These are phyloP conservation scores for Drosophila mojavensis DNA, from an alignment of 1,140 invertebrate species.

Conservation along the genomic window DNA sequence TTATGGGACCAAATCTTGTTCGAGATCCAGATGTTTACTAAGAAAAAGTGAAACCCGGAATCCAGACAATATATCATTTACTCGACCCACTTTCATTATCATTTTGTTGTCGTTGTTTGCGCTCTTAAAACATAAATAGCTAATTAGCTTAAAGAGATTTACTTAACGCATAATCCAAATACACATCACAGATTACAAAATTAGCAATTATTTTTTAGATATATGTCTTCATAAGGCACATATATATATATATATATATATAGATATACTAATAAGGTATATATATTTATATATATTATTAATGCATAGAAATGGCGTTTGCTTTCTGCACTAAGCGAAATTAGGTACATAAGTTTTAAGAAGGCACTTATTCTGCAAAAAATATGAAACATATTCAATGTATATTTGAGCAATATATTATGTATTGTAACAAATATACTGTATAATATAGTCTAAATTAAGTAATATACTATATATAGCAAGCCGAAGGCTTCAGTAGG, in stretches of 20 bases:
- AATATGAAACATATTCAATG: too few species aligned
- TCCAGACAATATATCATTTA: conserved; percentile 7
- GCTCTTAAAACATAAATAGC: conserved; percentile 1
- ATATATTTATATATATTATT: not conserved
- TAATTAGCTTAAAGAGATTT: not conserved
- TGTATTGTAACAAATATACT: too few species aligned
- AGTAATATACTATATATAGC: too few species aligned
- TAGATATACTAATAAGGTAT: not conserved
- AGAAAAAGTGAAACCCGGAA: conserved; percentile 44
- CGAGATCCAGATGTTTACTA: conserved; percentile 8
- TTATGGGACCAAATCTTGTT: conserved; percentile 8
- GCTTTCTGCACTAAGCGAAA: not conserved
- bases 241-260: not conserved
- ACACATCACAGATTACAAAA: not conserved
- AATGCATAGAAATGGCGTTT: too few species aligned
- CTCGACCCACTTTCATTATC: conserved; percentile 9
- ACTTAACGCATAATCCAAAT: not conserved
- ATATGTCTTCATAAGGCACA: not conserved
- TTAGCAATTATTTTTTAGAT: not conserved
- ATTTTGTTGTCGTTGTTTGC: not conserved
- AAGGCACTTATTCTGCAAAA: too few species aligned
- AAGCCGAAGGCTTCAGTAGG: too few species aligned
- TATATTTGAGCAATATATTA: too few species aligned
- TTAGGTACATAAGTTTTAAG: too few species aligned
- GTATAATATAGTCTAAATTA: too few species aligned